Evolutionary conservation across 1,140 invertebrate species (phyloP).

Genomic region (Metopolophium dirhodum): DNA sequence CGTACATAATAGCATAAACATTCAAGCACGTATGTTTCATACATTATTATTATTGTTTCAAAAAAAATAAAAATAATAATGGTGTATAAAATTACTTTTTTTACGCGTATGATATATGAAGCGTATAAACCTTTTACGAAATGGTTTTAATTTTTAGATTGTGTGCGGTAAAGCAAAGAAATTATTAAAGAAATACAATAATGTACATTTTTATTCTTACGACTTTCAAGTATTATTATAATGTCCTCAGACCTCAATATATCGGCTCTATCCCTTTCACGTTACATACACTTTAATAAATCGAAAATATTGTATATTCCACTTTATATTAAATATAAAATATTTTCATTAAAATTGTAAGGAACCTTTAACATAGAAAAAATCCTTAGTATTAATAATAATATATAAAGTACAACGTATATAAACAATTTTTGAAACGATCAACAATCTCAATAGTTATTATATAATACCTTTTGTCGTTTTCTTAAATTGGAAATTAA

Average conservation of each 20-base stretch:
- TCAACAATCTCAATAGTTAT: not conserved
- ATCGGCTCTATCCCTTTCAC: not conserved
- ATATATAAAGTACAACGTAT: not conserved
- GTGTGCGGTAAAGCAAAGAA: not conserved
- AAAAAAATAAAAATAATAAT: not conserved
- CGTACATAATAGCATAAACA: not conserved
- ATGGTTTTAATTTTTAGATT: conserved; percentile 5
- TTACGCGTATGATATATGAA: not conserved
- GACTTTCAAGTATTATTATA: not conserved
- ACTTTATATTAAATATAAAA: not conserved
- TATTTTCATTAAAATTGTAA: conserved; percentile 15
- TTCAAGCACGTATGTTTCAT: not conserved
- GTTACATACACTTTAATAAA: conserved; percentile 3
- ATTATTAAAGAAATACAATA: not conserved
- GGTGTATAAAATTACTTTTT: not conserved
- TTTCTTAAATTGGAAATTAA: not conserved
- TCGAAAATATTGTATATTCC: not conserved
- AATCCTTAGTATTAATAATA: not conserved
- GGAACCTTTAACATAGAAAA: not conserved
- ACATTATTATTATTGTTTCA: not conserved
- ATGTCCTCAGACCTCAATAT: not conserved
- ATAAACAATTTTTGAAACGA: not conserved
- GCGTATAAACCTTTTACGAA: not conserved
- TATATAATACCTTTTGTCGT: not conserved
- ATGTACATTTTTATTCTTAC: not conserved